Evolutionary conservation across 2,888 invertebrate species (phyloP).

Genomic region (Melanostoma mellinum): DNA sequence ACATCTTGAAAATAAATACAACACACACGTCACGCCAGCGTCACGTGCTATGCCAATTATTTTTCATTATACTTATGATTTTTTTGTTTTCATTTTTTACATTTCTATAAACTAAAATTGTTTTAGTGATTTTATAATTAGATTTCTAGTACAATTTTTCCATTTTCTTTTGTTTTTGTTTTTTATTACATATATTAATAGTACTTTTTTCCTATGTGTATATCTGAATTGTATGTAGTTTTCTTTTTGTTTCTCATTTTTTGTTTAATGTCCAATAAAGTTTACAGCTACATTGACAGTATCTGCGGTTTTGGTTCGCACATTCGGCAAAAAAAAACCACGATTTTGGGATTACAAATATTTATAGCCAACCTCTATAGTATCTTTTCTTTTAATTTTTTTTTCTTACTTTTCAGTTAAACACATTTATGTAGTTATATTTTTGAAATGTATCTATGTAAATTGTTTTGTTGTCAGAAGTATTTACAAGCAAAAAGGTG

Average conservation of each 20-base stretch:
- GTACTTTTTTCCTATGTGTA: slow-evolving; percentile 68
- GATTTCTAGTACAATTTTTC: slow-evolving; percentile 66
- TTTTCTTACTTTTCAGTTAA: slow-evolving; percentile 74
- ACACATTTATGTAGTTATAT: slow-evolving; percentile 23
- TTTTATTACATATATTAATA: slow-evolving; percentile 66
- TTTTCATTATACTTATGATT: slow-evolving; percentile 42
- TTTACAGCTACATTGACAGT: slow-evolving; percentile 67
- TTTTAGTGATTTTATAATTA: slow-evolving; percentile 67
- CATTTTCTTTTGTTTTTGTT: slow-evolving; percentile 44
- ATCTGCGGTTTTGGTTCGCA: slow-evolving; percentile 64
- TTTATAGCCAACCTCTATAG: slow-evolving; percentile 71
- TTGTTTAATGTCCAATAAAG: slow-evolving; percentile 67
- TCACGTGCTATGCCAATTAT: slow-evolving; percentile 72
- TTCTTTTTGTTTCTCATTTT: slow-evolving; percentile 31
- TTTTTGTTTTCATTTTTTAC: slow-evolving; percentile 41
- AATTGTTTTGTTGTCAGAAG: slow-evolving; percentile 44
- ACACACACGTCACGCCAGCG: slow-evolving; percentile 74
- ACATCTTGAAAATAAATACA: slow-evolving; percentile 73
- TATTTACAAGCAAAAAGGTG: slow-evolving; percentile 64
- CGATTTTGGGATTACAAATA: slow-evolving; percentile 67
- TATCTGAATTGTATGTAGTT: slow-evolving; percentile 62
- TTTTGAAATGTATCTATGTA: slow-evolving; percentile 45
- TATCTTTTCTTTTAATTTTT: slow-evolving; percentile 41
- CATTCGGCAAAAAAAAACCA: slow-evolving; percentile 58
- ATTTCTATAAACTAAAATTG: slow-evolving; percentile 71